A percentile compares a stretch with the other conserved stretches of the same genome.
Evolutionary conservation across 2,888 invertebrate genomes (phyloP).

Genomic region (Argynnis bischoffii): DNA sequence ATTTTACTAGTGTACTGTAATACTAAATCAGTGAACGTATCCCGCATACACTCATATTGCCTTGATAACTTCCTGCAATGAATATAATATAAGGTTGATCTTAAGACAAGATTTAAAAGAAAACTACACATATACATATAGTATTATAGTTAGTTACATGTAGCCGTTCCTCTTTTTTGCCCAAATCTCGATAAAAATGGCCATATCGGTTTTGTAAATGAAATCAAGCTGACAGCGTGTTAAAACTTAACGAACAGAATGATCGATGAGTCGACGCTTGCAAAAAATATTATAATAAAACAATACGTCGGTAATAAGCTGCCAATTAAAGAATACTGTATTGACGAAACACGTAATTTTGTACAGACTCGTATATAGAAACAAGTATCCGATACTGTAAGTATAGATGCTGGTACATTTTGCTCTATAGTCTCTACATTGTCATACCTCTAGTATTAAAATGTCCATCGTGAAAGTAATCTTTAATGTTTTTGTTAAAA

Average conservation of each 20-base stretch:
- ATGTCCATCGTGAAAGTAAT: too few relatives aligned
- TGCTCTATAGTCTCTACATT: not conserved
- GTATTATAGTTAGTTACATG: too few relatives aligned
- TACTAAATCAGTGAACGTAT: too few relatives aligned
- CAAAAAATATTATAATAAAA: constrained; percentile 26
- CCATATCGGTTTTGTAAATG: constrained; percentile 15
- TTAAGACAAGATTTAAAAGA: too few relatives aligned
- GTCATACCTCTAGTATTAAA: not conserved
- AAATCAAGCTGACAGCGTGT: constrained; percentile 17
- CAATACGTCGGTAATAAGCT: constrained; percentile 20
- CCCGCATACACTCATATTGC: too few relatives aligned
- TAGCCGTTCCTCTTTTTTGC: not conserved
- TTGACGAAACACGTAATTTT: not conserved
- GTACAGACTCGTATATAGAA: not conserved
- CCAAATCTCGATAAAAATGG: constrained; percentile 7
- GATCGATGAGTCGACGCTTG: constrained; percentile 16
- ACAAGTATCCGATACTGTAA: not conserved
- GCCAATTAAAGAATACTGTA: constrained; percentile 23
- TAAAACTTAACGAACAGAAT: constrained; percentile 20
- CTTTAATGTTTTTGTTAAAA: too few relatives aligned
- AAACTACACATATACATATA: too few relatives aligned
- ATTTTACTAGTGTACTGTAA: too few relatives aligned
- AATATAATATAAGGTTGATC: too few relatives aligned
- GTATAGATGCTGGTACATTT: not conserved
- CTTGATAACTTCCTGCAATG: too few relatives aligned